These are phyloP conservation scores for Lypha dubia DNA, from an alignment of 2,888 invertebrate species.

Conservation along the genomic window DNA sequence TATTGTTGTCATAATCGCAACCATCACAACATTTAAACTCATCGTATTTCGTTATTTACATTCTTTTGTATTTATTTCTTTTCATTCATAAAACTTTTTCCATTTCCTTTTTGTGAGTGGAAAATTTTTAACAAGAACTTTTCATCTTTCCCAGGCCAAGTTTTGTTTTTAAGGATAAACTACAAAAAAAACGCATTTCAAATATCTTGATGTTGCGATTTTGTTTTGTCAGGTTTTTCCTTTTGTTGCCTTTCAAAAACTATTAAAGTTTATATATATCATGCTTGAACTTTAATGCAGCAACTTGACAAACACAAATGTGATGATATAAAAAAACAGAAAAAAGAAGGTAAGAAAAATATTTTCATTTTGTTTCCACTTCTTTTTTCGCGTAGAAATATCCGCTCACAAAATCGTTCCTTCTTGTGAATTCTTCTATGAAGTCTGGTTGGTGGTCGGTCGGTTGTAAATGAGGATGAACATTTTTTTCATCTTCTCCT, in stretches of 20 bases:
- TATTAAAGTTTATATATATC: slow-evolving; percentile 34
- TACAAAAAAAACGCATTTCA: no score
- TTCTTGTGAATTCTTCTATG: slow-evolving; percentile 7
- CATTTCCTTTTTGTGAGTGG: not conserved
- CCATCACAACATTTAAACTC: not conserved
- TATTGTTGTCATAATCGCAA: not conserved
- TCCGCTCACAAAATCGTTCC: not conserved
- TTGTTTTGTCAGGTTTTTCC: not conserved
- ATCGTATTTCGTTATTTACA: not conserved
- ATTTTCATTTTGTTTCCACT: not conserved
- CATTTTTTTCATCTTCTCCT: no score
- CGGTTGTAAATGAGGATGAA: not conserved
- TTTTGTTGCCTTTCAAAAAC: not conserved
- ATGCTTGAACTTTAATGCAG: slow-evolving; percentile 44
- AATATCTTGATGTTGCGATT: not conserved
- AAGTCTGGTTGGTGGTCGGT: not conserved
- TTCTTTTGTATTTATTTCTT: not conserved
- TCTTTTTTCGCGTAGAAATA: not conserved
- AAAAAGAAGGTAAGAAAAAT: slow-evolving; percentile 9
- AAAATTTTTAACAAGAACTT: not conserved
- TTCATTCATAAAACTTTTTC: not conserved
- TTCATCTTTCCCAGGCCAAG: not conserved
- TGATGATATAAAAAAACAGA: slow-evolving; percentile 1
- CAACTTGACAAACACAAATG: slow-evolving; percentile 35
- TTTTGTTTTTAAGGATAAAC: not conserved